These are phyloP conservation scores for Falco columbarius DNA, from an alignment of 2,797 vertebrate species.

Conservation along the genomic window DNA sequence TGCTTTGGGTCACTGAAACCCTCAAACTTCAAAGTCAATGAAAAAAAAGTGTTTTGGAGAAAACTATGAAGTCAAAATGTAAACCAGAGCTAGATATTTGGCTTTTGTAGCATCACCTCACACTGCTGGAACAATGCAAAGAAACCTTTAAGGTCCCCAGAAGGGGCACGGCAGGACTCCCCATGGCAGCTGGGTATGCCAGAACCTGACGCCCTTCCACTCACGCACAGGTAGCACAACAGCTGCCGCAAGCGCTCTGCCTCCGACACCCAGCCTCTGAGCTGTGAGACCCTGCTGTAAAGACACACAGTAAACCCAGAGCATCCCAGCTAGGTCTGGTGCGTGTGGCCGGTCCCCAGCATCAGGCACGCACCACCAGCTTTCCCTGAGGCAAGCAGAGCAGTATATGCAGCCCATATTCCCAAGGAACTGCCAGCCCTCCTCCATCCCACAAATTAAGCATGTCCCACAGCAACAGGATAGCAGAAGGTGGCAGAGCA, in stretches of 20 bases:
- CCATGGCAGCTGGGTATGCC: rapidly evolving
- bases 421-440: not conserved
- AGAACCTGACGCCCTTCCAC: not conserved
- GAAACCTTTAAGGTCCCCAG: not conserved
- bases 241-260: not conserved
- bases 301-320: not conserved
- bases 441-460: not conserved
- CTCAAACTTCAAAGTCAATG: not conserved
- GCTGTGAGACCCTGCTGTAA: rapidly evolving
- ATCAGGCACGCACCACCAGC: not conserved
- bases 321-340: rapidly evolving
- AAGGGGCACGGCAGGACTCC: not conserved
- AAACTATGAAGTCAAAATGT: not conserved
- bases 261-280: rapidly evolving
- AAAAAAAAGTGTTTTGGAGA: not conserved
- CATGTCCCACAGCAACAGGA: not conserved
- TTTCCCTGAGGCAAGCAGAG: not conserved
- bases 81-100: not conserved
- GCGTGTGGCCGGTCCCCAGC: rapidly evolving
- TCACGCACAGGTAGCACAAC: rapidly evolving
- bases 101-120: not conserved
- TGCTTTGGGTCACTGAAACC: not conserved
- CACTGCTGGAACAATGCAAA: not conserved
- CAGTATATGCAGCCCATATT: rapidly evolving
- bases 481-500: not conserved